Evolutionary conservation across 2,797 vertebrate species (phyloP).

Genomic region (Acanthurus lineatus): DNA sequence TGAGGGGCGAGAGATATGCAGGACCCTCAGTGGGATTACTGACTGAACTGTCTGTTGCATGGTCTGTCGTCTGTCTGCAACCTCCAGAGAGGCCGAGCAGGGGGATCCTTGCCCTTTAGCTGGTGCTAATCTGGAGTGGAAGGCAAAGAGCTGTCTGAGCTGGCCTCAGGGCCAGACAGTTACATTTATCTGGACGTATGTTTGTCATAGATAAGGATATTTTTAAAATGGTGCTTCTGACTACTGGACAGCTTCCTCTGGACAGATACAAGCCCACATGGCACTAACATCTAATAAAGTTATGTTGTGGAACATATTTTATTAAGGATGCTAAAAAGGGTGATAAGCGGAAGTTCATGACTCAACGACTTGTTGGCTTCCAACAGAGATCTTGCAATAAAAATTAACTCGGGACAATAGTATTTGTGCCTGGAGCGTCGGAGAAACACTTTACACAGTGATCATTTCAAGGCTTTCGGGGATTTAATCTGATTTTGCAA

Average conservation of each 20-base stretch:
- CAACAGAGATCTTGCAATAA: conserved; percentile 54
- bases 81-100: conserved; percentile 37
- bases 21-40: conserved; percentile 70
- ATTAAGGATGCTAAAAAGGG: conserved; percentile 7
- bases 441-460: conserved; percentile 66
- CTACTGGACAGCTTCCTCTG: conserved; percentile 10
- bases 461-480: conserved; percentile 72
- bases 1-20: conserved; percentile 38
- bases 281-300: conserved; percentile 28
- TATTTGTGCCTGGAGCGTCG: conserved; percentile 49
- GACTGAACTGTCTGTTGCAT: conserved; percentile 63
- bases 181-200: conserved; percentile 47
- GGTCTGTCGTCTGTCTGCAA: conserved; percentile 77
- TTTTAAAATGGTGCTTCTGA: conserved; percentile 50
- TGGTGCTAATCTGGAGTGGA: conserved; percentile 66
- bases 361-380: conserved; percentile 53
- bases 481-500: conserved; percentile 80
- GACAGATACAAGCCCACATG: conserved; percentile 11
- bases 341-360: conserved; percentile 12
- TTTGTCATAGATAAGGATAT: conserved; percentile 51
- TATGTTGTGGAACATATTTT: conserved; percentile 26
- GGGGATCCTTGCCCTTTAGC: conserved; percentile 51
- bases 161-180: conserved; percentile 23
- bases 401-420: conserved; percentile 43
- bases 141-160: conserved; percentile 40